phyloP scores from a whole-genome alignment of 2,888 invertebrate species.

The Xestobium rufovillosum region DNA sequence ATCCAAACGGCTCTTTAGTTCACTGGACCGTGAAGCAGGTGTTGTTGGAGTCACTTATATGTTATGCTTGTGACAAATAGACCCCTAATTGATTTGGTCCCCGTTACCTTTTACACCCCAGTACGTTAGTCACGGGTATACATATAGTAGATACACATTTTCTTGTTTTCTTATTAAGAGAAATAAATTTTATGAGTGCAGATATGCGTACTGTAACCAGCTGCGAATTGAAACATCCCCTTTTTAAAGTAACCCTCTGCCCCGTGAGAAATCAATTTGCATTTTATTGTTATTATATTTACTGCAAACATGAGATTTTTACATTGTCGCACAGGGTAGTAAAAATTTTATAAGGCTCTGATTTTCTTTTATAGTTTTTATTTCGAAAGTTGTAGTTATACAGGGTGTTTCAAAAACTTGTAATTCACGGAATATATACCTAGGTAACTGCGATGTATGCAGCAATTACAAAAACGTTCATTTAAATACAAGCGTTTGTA shows the following conservation, averaged over 20 bases:
- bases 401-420: too few species aligned
- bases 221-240: slow-evolving; percentile 34
- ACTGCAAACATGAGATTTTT: slow-evolving; percentile 38
- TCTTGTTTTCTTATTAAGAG: background rate
- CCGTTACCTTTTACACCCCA: slow-evolving; percentile 11
- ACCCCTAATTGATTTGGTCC: slow-evolving; percentile 33
- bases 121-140: slow-evolving; percentile 6
- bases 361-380: too few species aligned
- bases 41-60: slow-evolving; percentile 41
- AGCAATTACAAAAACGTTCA: too few species aligned
- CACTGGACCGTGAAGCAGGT: slow-evolving; percentile 43
- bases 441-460: too few species aligned
- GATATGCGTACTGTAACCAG: slow-evolving; percentile 27
- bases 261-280: slow-evolving; percentile 43
- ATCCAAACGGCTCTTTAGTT: slow-evolving; percentile 42
- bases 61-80: slow-evolving; percentile 36
- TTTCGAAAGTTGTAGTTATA: too few species aligned
- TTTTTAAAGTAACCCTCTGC: slow-evolving; percentile 33
- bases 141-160: background rate
- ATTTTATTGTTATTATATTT: slow-evolving; percentile 43
- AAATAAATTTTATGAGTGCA: background rate
- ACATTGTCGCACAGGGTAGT: too few species aligned
- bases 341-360: too few species aligned
- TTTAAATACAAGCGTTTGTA: too few species aligned
- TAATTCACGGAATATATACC: too few species aligned